Conservation (phyloP, 2,797 vertebrate genomes). For the Sebastes matsubarae region DNA sequence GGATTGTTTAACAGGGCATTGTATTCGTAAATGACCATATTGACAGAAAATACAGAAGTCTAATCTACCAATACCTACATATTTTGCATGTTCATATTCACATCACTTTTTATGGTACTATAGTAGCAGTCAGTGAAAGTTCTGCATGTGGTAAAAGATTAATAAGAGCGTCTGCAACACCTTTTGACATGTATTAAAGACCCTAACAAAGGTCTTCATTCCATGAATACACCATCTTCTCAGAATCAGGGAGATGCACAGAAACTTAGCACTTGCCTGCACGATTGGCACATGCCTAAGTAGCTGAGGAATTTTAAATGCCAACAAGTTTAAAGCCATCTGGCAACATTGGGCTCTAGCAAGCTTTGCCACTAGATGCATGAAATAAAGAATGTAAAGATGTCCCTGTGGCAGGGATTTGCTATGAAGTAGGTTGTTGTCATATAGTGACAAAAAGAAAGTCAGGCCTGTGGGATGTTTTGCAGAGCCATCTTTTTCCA, state of each 20-base stretch:
- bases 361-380: slow-evolving; percentile 1
- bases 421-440: background rate
- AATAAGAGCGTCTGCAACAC: background rate
- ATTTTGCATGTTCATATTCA: background rate
- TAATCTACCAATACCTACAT: background rate
- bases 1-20: too few relatives aligned
- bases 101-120: background rate
- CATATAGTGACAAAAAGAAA: slow-evolving; percentile 21
- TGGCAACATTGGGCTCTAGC: slow-evolving; percentile 25
- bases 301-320: slow-evolving; percentile 27
- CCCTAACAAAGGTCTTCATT: background rate
- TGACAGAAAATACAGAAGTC: background rate
- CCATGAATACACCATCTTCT: background rate
- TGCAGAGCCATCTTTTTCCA: background rate
- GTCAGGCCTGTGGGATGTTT: background rate
- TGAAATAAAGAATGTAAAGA: slow-evolving; percentile 46
- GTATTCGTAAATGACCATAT: too few relatives aligned
- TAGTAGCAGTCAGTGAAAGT: background rate
- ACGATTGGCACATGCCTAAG: background rate
- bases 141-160: background rate
- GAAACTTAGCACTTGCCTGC: background rate
- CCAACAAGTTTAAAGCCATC: slow-evolving; percentile 64
- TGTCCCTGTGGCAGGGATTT: slow-evolving; percentile 19
- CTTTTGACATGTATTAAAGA: background rate
- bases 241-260: background rate